A percentile compares a stretch with the other conserved stretches of the same genome.
phyloP scores from a whole-genome alignment of 2,888 invertebrate species.

The Branchipolynoe longqiensis region DNA sequence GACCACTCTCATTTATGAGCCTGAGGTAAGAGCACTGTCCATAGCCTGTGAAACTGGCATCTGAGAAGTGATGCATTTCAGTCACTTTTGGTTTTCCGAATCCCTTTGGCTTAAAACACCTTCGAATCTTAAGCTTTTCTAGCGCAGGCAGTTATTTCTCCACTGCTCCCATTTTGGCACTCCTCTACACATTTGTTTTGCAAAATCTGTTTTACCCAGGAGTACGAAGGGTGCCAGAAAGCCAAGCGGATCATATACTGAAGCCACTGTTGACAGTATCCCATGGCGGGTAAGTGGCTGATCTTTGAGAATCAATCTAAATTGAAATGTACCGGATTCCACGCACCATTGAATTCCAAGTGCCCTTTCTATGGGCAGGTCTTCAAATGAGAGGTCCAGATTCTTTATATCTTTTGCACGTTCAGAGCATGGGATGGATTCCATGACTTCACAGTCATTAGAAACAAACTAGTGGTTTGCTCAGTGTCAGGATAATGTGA shows the following conservation, averaged over 20 bases:
- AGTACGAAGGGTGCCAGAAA: constrained; percentile 68
- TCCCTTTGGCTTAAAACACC: constrained; percentile 34
- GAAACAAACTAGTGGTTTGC: constrained; percentile 65
- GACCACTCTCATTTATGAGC: background rate
- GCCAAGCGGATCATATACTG: constrained; percentile 66
- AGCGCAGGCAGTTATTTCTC: constrained; percentile 56
- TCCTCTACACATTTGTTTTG: constrained; percentile 66
- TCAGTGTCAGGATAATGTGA: too few relatives aligned
- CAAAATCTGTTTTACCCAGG: constrained; percentile 67
- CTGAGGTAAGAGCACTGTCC: constrained; percentile 59
- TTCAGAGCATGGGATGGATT: constrained; percentile 62
- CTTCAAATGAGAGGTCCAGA: constrained; percentile 61
- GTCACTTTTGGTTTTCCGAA: background rate
- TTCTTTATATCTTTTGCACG: constrained; percentile 57
- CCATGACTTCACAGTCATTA: constrained; percentile 64
- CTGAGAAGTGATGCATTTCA: constrained; percentile 63
- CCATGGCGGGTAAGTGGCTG: constrained; percentile 63
- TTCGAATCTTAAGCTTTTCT: constrained; percentile 2
- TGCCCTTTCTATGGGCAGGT: constrained; percentile 57
- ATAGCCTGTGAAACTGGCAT: constrained; percentile 61
- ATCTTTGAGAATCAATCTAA: constrained; percentile 59
- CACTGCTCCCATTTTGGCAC: constrained; percentile 68
- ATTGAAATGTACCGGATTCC: constrained; percentile 55
- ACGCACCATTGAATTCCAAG: constrained; percentile 64
- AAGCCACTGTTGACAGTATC: constrained; percentile 64